Conservation (phyloP, 2,797 vertebrate species). For the Neostethus bicornis region DNA sequence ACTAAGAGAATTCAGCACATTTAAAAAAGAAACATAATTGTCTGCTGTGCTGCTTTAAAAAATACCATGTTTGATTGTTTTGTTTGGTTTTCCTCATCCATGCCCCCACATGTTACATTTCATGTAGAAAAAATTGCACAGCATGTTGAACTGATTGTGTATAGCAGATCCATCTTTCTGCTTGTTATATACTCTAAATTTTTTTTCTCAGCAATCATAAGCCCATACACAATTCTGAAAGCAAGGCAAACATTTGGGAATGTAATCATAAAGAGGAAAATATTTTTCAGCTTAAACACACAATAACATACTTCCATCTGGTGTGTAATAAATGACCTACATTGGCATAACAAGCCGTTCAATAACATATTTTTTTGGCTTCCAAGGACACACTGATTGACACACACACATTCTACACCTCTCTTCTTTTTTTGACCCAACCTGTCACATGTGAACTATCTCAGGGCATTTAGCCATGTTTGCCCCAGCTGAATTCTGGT, state of each 20-base stretch:
- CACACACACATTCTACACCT: constrained; percentile 9
- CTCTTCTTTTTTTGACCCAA: constrained; percentile 44
- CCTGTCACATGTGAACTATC: constrained; percentile 58
- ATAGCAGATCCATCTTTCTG: constrained; percentile 17
- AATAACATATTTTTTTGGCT: constrained; percentile 6
- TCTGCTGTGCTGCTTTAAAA: too few species aligned
- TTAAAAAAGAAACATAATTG: too few species aligned
- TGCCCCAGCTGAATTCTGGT: constrained; percentile 66
- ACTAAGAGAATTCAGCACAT: too few species aligned
- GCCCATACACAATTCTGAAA: not conserved
- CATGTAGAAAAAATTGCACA: too few species aligned
- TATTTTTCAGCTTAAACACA: constrained; percentile 9
- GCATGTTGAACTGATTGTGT: too few species aligned
- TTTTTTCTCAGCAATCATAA: not conserved
- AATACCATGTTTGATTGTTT: too few species aligned
- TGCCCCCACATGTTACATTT: too few species aligned
- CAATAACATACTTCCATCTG: constrained; percentile 44
- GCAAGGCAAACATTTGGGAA: too few species aligned
- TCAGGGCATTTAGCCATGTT: constrained; percentile 60
- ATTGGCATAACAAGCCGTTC: constrained; percentile 31
- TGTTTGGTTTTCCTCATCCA: too few species aligned
- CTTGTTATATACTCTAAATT: constrained; percentile 5
- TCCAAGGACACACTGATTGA: constrained; percentile 8
- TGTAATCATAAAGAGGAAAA: not conserved
- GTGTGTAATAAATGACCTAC: constrained; percentile 48